Base-by-base conservation (phyloP, 2,797 vertebrate species). In the Petrocephalus sullivani region DNA sequence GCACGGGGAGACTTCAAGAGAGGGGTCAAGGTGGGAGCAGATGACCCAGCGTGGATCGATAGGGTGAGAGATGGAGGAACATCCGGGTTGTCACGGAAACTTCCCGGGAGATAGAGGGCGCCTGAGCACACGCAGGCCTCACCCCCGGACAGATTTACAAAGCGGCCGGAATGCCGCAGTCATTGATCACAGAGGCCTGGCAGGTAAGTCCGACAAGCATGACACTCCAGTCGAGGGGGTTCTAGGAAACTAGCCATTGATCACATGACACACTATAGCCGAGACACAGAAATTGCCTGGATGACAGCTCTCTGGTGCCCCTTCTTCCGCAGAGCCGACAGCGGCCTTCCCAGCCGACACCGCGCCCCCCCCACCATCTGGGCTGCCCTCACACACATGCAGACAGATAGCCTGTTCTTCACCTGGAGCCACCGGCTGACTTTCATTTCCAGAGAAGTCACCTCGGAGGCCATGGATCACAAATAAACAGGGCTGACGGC, bases 151-250 rank as follows among this genome's bases (percentile, higher is more conserved):
- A 86, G 60, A 57, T 86, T 85, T 88, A 86, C 83, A 75, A 46
- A n/a, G 10, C 37, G 3, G 1, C 51, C 37, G 8, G 33, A 61
- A 61, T 89, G 91, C 88, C 91, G 0, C 28, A 92, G 90, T 91
- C 89, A 91, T 89, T 95, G 94, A 95, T 95, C 93, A 95, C 91
- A 83, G 92, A 91, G 93, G 90, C 75, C 91, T 92, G 92, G 89
- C 89, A 93, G 92, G 92, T 93, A 94, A 91, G 92, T 67, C 67
- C 88, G 90, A 54, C 37, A 85, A 85, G 87, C 92, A 94, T 90
- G 89, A 90, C 93, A 89, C 89, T 91, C 90, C 92, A 92, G 92
- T 93, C 92, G 91, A 92, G 89, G 58, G 64, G 33, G 21, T 7
- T 54, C 82, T 54, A 54, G 82, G 28, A 54, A 46, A 86, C 54